Base-by-base conservation (phyloP, 2,888 invertebrate species). In the Caenorhabditis sulstoni region DNA sequence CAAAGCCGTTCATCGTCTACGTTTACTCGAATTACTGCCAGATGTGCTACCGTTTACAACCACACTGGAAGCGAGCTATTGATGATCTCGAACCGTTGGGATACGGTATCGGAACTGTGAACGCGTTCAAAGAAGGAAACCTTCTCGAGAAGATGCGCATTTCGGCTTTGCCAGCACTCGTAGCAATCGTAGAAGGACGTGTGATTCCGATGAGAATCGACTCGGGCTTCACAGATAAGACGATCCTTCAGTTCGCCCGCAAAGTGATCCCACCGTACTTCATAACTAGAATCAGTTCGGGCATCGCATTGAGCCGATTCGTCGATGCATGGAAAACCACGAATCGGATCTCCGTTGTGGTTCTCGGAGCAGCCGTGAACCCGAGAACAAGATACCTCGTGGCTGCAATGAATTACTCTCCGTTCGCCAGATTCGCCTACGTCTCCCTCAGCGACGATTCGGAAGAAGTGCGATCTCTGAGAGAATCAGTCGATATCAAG, bases 11-110 rank as follows among this genome's bases (percentile, higher is more conserved):
- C 82, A 87, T 92, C 14, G 85, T 92, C 16, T 92, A 91, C 76
- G 91, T 90, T 7, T 92, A 91, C 81, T 88, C 91, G 5, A 91
- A 91, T 81, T 91, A 91, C 85, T 92, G 92, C 79, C 91, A 91
- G 74, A 87, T 89, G 74, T 92, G 92, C 81, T 91, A 91, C 86
- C 85, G 90, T 35, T 86, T 91, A 41, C 91, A 91, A 75, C 88
- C 87, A 9, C 81, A 90, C 8, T 90, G 92, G 88, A 91, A 91
- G 73, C 88, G 90, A 55, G 90, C 91, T 11, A 87, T 91, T 12
- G 85, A 88, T 49, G 92, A 92, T 79, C 83, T 92, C 39, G 91
- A 91, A 62, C 88, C 87, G 45, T 85, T 91, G 29, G 92, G 91
- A 44, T 85, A 92, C 68, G 92, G 92, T 64, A 85, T 91, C n/a